phyloP scores from a whole-genome alignment of 2,888 invertebrate genomes.

The Chironomus tentans region DNA sequence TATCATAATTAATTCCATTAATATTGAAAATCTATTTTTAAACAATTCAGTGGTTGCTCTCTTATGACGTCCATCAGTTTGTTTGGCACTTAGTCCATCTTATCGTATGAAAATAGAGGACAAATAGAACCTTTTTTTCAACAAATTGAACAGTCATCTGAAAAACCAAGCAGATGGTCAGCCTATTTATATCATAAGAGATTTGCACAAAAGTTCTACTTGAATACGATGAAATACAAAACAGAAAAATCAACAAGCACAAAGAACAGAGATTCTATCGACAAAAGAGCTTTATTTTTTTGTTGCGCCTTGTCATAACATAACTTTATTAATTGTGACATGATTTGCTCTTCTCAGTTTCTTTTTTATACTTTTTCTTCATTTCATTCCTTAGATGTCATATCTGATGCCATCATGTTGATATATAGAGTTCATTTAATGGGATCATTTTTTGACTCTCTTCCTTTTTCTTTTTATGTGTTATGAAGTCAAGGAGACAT shows the following conservation, averaged over 20 bases:
- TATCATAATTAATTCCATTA: too few species aligned
- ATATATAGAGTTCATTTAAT: conserved; percentile 15
- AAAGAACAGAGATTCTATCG: background rate
- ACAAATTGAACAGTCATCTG: too few species aligned
- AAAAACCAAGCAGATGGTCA: too few species aligned
- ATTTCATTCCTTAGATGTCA: background rate
- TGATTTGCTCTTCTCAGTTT: background rate
- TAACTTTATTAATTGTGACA: conserved; percentile 21
- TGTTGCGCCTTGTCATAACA: background rate
- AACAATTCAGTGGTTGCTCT: too few species aligned
- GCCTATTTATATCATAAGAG: too few species aligned
- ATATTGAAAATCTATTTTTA: too few species aligned
- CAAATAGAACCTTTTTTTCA: too few species aligned
- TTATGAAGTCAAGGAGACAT: background rate
- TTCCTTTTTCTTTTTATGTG: background rate
- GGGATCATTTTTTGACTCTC: conserved; percentile 2
- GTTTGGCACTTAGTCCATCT: too few species aligned
- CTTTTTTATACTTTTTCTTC: background rate
- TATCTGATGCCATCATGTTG: background rate
- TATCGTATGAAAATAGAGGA: too few species aligned
- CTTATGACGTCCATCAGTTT: too few species aligned
- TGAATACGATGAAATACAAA: too few species aligned
- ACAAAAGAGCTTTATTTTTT: background rate
- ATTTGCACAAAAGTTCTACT: too few species aligned
- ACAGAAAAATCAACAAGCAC: background rate